Evolutionary conservation across 2,113 vertebrate species (phyloP).

Genomic region (Notechis scutatus): DNA sequence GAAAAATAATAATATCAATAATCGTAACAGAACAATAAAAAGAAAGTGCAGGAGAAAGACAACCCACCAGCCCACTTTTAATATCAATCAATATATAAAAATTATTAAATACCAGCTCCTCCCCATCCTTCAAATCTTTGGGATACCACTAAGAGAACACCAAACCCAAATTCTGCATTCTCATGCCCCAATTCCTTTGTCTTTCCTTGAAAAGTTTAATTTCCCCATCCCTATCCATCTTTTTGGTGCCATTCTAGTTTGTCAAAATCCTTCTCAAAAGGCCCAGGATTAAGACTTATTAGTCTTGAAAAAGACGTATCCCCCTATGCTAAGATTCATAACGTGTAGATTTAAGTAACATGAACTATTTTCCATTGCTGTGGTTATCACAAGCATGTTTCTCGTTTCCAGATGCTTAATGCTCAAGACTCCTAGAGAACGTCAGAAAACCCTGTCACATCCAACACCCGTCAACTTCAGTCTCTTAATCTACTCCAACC

Average conservation of each 20-base stretch:
- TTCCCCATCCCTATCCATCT: not conserved
- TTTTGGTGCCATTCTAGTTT: not conserved
- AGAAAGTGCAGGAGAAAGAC: not conserved
- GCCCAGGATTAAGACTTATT: not conserved
- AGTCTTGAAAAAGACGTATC: not conserved
- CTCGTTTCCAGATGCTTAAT: not conserved
- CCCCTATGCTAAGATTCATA: not conserved
- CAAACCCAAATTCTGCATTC: too few species aligned
- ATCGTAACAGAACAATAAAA: not conserved
- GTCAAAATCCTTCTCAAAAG: not conserved
- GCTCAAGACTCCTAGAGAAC: slow-evolving; percentile 1
- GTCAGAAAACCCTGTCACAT: slow-evolving; percentile 15
- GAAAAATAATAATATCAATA: not conserved
- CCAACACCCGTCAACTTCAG: slow-evolving; percentile 14
- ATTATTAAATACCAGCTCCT: not conserved
- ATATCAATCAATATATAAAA: slow-evolving; percentile 38
- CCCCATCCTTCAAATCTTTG: too few species aligned
- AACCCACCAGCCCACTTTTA: not conserved
- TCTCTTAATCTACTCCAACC: slow-evolving; percentile 26
- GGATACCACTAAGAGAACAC: too few species aligned
- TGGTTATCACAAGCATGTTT: not conserved
- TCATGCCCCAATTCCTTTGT: not conserved
- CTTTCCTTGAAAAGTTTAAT: not conserved
- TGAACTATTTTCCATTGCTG: not conserved
- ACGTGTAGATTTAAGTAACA: not conserved